These are phyloP conservation scores for Tokudaia muenninki DNA, from an alignment of 2,797 vertebrate species.

Conservation along the genomic window DNA sequence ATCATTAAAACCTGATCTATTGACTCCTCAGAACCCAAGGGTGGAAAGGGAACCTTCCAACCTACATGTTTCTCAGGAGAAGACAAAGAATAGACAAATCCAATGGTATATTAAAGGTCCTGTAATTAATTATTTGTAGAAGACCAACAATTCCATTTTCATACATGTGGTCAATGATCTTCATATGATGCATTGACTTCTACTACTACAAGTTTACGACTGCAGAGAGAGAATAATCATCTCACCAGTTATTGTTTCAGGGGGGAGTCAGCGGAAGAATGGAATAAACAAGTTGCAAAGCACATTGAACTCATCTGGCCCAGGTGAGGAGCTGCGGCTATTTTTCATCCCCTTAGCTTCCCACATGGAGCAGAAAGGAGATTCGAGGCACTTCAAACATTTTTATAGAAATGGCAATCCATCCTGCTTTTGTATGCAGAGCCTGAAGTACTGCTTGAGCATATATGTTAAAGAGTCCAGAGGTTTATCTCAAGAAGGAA, in stretches of 20 bases:
- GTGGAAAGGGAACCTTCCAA: not conserved
- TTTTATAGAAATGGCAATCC: not conserved
- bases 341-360: not conserved
- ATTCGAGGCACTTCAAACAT: not conserved
- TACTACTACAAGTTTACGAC: not conserved
- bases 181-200: not conserved
- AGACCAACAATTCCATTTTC: not conserved
- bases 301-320: not conserved
- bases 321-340: not conserved
- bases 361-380: not conserved
- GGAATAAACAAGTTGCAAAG: not conserved
- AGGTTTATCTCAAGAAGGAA: not conserved
- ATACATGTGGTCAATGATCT: not conserved
- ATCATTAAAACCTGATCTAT: not conserved
- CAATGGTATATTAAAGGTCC: constrained; percentile 26
- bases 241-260: not conserved
- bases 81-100: constrained; percentile 10
- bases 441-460: not conserved
- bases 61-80: not conserved
- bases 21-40: not conserved
- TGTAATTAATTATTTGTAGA: not conserved
- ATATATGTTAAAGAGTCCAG: not conserved
- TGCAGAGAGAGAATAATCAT: not conserved
- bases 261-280: not conserved
- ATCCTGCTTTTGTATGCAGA: not conserved